These are phyloP conservation scores for Amblyraja radiata DNA, from an alignment of 2,797 vertebrate genomes.

Conservation along the genomic window DNA sequence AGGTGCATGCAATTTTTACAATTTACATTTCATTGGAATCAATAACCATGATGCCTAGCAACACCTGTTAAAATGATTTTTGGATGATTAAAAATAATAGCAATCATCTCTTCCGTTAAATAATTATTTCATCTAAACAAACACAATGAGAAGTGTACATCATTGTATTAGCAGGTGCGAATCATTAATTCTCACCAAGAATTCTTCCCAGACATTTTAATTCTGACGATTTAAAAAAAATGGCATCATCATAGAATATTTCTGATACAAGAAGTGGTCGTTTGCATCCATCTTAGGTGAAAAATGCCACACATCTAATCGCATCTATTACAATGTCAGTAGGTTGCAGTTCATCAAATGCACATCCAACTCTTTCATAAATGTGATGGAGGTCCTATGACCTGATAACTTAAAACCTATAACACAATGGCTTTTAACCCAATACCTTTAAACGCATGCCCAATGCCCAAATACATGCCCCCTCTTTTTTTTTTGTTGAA, in stretches of 20 bases:
- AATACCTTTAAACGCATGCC: too few relatives aligned
- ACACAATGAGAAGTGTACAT: background rate
- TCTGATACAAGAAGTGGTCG: too few relatives aligned
- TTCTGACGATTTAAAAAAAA: background rate
- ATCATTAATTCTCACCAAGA: background rate
- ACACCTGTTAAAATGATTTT: background rate
- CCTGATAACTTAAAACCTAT: too few relatives aligned
- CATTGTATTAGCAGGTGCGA: background rate
- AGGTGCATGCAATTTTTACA: background rate
- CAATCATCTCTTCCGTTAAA: background rate
- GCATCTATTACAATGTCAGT: too few relatives aligned
- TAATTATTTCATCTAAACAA: background rate
- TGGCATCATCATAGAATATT: background rate
- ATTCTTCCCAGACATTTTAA: background rate
- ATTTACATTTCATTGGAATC: background rate
- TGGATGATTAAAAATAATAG: background rate
- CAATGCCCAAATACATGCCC: too few relatives aligned
- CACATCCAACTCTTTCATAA: too few relatives aligned
- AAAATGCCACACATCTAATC: too few relatives aligned
- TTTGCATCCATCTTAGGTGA: too few relatives aligned
- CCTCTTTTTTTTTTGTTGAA: too few relatives aligned
- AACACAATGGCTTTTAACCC: too few relatives aligned
- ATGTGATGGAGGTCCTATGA: too few relatives aligned
- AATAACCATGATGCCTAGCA: background rate
- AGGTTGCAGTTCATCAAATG: too few relatives aligned